Evolutionary conservation across 1,140 invertebrate genomes (phyloP).

Genomic region (Drosophila santomea): DNA sequence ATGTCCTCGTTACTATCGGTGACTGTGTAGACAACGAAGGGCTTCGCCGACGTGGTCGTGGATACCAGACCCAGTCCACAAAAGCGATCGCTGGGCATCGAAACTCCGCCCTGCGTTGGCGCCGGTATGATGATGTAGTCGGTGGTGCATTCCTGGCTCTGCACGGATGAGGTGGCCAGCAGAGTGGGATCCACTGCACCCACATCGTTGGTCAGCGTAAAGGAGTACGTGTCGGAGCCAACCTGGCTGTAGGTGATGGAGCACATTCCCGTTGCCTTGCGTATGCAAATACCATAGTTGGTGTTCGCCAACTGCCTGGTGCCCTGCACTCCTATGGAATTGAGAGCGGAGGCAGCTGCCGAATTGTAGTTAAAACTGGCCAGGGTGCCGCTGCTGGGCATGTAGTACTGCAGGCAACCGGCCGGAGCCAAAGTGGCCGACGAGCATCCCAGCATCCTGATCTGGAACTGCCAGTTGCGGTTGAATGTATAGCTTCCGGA

Average conservation of each 20-base stretch:
- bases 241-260: constrained; percentile 82
- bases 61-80: constrained; percentile 89
- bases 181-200: constrained; percentile 86
- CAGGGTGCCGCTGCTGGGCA: constrained; percentile 87
- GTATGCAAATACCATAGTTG: constrained; percentile 88
- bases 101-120: constrained; percentile 85
- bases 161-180: constrained; percentile 86
- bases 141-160: constrained; percentile 87
- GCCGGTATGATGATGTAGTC: constrained; percentile 92
- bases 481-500: constrained; percentile 87
- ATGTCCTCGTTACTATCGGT: constrained; percentile 87
- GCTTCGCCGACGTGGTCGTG: constrained; percentile 89
- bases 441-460: constrained; percentile 90
- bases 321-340: constrained; percentile 85
- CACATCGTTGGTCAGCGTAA: constrained; percentile 89
- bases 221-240: constrained; percentile 87
- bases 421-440: constrained; percentile 87
- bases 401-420: constrained; percentile 93
- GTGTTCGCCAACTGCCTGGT: constrained; percentile 90
- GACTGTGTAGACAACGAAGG: constrained; percentile 90
- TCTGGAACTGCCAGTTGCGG: constrained; percentile 91
- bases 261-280: constrained; percentile 74
- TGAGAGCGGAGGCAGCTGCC: constrained; percentile 85
- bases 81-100: constrained; percentile 87
- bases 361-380: constrained; percentile 91